phyloP scores from a whole-genome alignment of 2,113 vertebrate species.

The Gopherus flavomarginatus region DNA sequence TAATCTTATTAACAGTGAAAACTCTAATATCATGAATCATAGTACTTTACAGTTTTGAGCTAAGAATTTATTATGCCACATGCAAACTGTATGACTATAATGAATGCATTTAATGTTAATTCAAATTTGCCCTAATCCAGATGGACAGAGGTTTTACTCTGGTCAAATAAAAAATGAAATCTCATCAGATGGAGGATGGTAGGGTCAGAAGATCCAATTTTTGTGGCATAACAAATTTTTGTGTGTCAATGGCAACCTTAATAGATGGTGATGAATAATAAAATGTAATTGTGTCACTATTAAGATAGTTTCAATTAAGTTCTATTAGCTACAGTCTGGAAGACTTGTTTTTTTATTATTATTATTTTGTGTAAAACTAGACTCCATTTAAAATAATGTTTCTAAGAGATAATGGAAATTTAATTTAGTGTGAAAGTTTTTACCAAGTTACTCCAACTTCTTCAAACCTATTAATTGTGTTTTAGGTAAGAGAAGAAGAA shows the following conservation, averaged over 20 bases:
- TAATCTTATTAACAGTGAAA: constrained; percentile 82
- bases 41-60: constrained; percentile 78
- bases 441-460: constrained; percentile 48
- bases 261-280: constrained; percentile 80
- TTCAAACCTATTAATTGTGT: constrained; percentile 62
- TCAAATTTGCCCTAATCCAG: constrained; percentile 82
- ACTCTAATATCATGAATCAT: constrained; percentile 77
- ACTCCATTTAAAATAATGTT: constrained; percentile 42
- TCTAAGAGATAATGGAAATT: constrained; percentile 35
- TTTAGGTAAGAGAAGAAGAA: constrained; percentile 96
- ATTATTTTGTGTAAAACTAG: neutral
- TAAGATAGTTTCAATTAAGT: constrained; percentile 76
- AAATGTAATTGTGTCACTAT: constrained; percentile 78
- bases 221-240: constrained; percentile 80
- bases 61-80: constrained; percentile 73
- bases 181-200: constrained; percentile 80
- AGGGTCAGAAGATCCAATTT: constrained; percentile 82
- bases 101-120: constrained; percentile 84
- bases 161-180: constrained; percentile 85
- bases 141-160: constrained; percentile 81
- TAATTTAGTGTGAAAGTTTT: constrained; percentile 62
- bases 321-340: constrained; percentile 57
- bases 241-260: constrained; percentile 81
- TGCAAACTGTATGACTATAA: constrained; percentile 78
- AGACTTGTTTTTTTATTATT: constrained; percentile 23